phyloP scores from a whole-genome alignment of 2,113 vertebrate genomes.

The Heteronetta atricapilla region DNA sequence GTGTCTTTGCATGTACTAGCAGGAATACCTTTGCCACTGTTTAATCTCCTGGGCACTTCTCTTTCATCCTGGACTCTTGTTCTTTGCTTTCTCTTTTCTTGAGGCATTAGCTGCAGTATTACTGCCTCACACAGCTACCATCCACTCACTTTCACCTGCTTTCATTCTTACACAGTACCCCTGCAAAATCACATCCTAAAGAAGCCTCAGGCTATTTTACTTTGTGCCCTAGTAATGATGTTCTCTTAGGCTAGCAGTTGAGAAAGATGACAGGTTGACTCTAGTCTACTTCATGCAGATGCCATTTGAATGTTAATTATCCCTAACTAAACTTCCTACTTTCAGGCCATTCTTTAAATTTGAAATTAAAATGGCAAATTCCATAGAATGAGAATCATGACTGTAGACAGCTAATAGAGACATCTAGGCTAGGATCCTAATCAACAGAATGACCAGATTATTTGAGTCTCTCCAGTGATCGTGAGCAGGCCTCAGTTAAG shows the following conservation, averaged over 20 bases:
- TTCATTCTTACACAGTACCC: background rate
- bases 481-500: background rate
- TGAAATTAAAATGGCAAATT: background rate
- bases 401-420: slow-evolving; percentile 1
- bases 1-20: background rate
- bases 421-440: background rate
- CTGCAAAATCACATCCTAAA: background rate
- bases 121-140: background rate
- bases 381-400: background rate
- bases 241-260: slow-evolving; percentile 5
- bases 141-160: background rate
- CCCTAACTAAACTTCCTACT: slow-evolving; percentile 1
- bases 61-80: background rate
- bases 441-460: background rate
- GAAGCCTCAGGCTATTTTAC: slow-evolving; percentile 26
- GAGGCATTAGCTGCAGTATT: background rate
- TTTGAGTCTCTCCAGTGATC: background rate
- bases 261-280: slow-evolving; percentile 47
- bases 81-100: background rate
- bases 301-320: slow-evolving; percentile 45
- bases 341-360: background rate
- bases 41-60: background rate
- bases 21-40: background rate
- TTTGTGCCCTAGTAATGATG: slow-evolving; percentile 23
- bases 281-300: background rate